These are phyloP conservation scores for Cyrtonyx montezumae DNA, from an alignment of 2,113 vertebrate species.

Conservation along the genomic window DNA sequence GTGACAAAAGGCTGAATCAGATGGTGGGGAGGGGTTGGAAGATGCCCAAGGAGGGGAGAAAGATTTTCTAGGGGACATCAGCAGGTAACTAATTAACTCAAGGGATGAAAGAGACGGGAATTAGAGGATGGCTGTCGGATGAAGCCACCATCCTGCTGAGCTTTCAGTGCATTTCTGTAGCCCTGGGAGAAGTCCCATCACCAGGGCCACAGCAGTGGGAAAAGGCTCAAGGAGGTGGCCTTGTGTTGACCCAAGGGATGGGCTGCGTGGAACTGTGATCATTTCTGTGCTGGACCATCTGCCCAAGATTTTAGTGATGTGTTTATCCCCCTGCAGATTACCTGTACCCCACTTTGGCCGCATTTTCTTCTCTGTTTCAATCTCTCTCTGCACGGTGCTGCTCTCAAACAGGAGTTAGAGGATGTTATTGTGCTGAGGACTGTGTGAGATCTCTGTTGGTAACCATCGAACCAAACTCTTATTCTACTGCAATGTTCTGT, in stretches of 20 bases:
- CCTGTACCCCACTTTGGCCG: background rate
- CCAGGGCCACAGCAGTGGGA: background rate
- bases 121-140: background rate
- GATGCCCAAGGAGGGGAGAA: background rate
- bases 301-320: background rate
- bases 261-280: background rate
- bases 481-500: background rate
- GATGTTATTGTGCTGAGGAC: background rate
- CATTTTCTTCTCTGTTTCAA: background rate
- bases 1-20: constrained; percentile 40
- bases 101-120: background rate
- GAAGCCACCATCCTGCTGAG: background rate
- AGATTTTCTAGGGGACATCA: background rate
- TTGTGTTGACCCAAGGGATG: background rate
- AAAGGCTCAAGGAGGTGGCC: no score
- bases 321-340: background rate
- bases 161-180: background rate
- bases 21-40: background rate
- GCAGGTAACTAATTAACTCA: background rate
- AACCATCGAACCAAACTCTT: background rate
- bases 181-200: background rate
- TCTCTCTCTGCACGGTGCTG: background rate
- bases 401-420: background rate
- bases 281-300: background rate
- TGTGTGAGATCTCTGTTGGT: background rate